Base-by-base conservation (phyloP, 2,113 vertebrate species). In the Bos javanicus region DNA sequence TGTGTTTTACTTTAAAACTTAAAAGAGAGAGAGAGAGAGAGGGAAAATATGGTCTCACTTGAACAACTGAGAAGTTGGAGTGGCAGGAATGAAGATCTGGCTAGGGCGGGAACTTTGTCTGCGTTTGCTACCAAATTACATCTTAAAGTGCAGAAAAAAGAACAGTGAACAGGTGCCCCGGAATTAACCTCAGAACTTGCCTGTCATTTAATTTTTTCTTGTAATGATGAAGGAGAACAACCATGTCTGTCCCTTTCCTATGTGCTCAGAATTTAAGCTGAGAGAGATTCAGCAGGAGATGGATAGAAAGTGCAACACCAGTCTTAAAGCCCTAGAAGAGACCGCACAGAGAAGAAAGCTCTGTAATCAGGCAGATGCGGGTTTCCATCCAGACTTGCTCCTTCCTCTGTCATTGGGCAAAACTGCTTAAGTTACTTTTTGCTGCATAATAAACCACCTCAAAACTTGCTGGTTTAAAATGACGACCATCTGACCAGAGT, bases 401-500 rank as follows among this genome's bases (percentile, higher is more conserved):
- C 52, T 88, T 91, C 91, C 50, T 94, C 89, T 93, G 89, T 93
- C 93, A 91, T 74, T 0, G 1, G 52, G 48, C 56, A 87, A 97
- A 94, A 78, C n/a, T 94, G 78, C 78, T 95, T 93, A 82, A 82
- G 36, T 71, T 78, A 67, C 87, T 97, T 91, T 83, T 48, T 89
- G 60, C 86, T 96, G 30, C 46, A 48, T 57, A 91, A 83, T 87
- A 96, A 95, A 94, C 91, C 95, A 93, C 50, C 94, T 95, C 87
- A 95, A 97, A 93, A 96, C 50, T 56, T 19, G 5, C 84, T 94
- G 89, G 93, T 96, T 97, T 97, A 52, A 89, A 96, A 94, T 8
- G 83, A 87, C n/a, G 56, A 89, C 86, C 71, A 57, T 74, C 76
- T 95, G 56, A 71, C 83, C 87, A 62, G 8, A 87, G 28, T 88